phyloP scores from a whole-genome alignment of 2,797 vertebrate species.

The Thunnus albacares region DNA sequence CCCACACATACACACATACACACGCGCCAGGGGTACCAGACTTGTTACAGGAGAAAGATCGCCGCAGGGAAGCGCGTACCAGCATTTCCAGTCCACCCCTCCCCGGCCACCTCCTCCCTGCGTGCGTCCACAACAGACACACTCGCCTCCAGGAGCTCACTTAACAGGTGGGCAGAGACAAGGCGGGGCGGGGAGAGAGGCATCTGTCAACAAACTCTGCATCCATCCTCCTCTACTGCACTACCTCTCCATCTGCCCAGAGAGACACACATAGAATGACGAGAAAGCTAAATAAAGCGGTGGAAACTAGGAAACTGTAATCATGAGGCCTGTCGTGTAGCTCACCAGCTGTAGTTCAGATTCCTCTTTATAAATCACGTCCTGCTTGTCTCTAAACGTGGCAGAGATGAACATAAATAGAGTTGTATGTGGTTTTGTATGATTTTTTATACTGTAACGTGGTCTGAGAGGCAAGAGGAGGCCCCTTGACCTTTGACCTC shows the following conservation, averaged over 20 bases:
- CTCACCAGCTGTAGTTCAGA: not conserved
- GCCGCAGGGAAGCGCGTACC: slow-evolving; percentile 42
- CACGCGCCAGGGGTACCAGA: not conserved
- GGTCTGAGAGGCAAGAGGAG: slow-evolving; percentile 25
- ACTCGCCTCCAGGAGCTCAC: slow-evolving; percentile 59
- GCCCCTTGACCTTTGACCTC: slow-evolving; percentile 68
- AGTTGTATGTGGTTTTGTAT: not conserved
- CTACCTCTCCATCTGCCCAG: slow-evolving; percentile 76
- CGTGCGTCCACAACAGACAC: slow-evolving; percentile 54
- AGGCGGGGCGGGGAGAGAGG: slow-evolving; percentile 61
- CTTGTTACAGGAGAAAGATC: slow-evolving; percentile 22
- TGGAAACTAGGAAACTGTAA: slow-evolving; percentile 8
- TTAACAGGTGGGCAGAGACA: slow-evolving; percentile 80
- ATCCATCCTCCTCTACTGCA: slow-evolving; percentile 65
- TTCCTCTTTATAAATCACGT: not conserved
- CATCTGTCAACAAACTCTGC: slow-evolving; percentile 81
- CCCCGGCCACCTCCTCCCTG: slow-evolving; percentile 28
- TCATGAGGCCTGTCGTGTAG: not conserved
- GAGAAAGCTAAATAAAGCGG: slow-evolving; percentile 18
- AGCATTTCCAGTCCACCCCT: slow-evolving; percentile 37
- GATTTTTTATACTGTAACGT: slow-evolving; percentile 19
- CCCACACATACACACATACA: not conserved
- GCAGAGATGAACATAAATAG: not conserved
- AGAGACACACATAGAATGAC: not conserved
- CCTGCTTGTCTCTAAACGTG: slow-evolving; percentile 5